These are phyloP conservation scores for Protobothrops flavoviridis DNA, from an alignment of 2,113 vertebrate genomes.

Conservation along the genomic window DNA sequence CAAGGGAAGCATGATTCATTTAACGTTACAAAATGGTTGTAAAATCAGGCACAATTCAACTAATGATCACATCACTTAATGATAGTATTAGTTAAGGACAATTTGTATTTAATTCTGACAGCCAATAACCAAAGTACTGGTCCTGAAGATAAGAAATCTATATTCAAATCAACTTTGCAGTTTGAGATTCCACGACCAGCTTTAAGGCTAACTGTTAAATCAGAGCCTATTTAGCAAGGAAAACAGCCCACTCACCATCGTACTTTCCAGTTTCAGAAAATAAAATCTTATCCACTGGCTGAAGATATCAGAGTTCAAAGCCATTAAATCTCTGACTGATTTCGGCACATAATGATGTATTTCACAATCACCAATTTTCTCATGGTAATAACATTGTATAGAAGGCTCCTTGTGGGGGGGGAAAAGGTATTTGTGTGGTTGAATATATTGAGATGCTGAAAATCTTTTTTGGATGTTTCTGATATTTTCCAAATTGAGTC, in stretches of 20 bases:
- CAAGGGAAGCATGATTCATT: background rate
- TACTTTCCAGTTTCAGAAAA: background rate
- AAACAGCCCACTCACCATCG: background rate
- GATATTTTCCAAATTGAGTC: conserved; percentile 58
- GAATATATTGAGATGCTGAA: conserved; percentile 45
- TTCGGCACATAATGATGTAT: background rate
- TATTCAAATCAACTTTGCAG: background rate
- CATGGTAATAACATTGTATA: background rate
- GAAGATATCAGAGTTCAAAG: conserved; percentile 6
- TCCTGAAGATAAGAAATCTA: background rate
- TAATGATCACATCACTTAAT: background rate
- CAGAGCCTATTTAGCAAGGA: background rate
- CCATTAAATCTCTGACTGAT: conserved; percentile 5
- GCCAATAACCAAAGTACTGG: background rate
- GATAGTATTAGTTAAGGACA: background rate
- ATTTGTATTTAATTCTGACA: background rate
- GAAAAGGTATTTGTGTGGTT: background rate
- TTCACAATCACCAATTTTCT: background rate
- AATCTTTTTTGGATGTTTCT: conserved; percentile 52
- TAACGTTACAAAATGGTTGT: background rate
- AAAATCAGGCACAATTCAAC: background rate
- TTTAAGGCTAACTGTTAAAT: background rate
- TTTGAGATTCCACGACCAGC: background rate
- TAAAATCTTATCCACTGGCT: background rate
- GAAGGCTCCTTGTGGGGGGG: background rate